A percentile compares a stretch with the other conserved stretches of the same genome.
Conservation (phyloP, 2,113 vertebrate genomes). For the Dendropsophus ebraccatus region DNA sequence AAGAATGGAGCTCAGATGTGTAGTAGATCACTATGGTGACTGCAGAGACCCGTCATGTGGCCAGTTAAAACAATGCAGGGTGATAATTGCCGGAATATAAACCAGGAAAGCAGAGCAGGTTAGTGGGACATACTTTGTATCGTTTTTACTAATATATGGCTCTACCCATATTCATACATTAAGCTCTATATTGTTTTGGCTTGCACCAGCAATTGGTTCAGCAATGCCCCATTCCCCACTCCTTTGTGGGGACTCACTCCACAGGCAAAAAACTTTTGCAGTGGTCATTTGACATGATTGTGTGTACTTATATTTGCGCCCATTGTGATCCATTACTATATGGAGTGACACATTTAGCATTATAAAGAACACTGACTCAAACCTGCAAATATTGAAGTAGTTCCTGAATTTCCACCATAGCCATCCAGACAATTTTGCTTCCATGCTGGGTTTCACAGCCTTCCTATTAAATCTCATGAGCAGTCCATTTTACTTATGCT, state of each 20-base stretch:
- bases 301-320: neutral
- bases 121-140: too few relatives aligned
- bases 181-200: too few relatives aligned
- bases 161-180: too few relatives aligned
- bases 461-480: neutral
- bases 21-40: neutral
- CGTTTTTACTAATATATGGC: neutral
- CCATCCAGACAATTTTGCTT: neutral
- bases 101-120: neutral
- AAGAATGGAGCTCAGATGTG: neutral
- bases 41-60: neutral
- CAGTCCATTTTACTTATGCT: neutral
- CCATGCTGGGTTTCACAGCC: neutral
- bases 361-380: too few relatives aligned
- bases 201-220: too few relatives aligned
- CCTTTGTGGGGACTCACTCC: too few relatives aligned
- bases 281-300: too few relatives aligned
- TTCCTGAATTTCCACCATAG: neutral
- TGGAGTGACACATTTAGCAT: neutral
- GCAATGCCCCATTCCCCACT: neutral
- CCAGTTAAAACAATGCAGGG: neutral
- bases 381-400: neutral
- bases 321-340: neutral
- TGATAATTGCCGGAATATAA: neutral
- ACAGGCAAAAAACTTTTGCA: too few relatives aligned